Conservation (phyloP, 2,797 vertebrate genomes). For the Alectoris magna region DNA sequence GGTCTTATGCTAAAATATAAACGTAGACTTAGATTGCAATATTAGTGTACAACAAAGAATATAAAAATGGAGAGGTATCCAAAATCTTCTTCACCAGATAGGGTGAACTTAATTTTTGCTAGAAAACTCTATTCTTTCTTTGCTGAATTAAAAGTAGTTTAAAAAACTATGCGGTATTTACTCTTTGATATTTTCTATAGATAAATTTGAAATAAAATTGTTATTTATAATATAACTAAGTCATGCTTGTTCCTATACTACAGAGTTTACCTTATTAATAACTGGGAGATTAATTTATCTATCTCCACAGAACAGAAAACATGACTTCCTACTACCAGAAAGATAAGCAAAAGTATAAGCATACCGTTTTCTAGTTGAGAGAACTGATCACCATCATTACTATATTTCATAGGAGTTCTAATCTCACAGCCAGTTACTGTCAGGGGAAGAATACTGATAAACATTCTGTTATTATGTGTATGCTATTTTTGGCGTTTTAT, state of each 20-base stretch:
- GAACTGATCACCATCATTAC: slow-evolving; percentile 52
- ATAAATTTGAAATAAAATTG: neutral
- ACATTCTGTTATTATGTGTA: neutral
- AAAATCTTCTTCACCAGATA: neutral
- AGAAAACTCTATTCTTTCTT: neutral
- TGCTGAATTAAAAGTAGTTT: neutral
- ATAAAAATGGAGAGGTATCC: neutral
- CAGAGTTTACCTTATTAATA: neutral
- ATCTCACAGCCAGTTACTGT: slow-evolving; percentile 14
- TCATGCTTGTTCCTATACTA: neutral
- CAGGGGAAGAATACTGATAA: slow-evolving; percentile 37
- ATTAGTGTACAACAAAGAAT: neutral
- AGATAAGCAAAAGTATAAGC: slow-evolving; percentile 20
- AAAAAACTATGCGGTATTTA: neutral
- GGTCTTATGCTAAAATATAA: neutral
- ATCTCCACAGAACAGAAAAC: neutral
- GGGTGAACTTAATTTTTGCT: neutral
- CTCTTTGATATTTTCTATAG: neutral
- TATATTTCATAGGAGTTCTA: slow-evolving; percentile 31
- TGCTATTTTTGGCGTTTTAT: slow-evolving; percentile 32
- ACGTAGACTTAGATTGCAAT: neutral
- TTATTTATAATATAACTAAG: neutral
- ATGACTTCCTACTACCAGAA: slow-evolving; percentile 6
- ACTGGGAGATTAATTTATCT: neutral
- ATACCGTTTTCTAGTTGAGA: slow-evolving; percentile 47